Conservation (phyloP, 1,140 invertebrate genomes). For the Danaus plexippus region DNA sequence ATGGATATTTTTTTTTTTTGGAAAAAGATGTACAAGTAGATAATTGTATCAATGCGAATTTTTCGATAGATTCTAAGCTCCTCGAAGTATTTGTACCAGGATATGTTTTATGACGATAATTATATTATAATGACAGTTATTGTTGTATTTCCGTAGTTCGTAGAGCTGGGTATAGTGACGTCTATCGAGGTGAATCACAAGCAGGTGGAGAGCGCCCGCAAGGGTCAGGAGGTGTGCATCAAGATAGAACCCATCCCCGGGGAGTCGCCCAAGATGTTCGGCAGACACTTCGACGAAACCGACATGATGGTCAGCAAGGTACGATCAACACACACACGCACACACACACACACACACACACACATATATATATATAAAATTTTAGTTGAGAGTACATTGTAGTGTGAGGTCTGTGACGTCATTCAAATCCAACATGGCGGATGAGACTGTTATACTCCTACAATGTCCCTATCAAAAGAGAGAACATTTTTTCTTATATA, state of each 20-base stretch:
- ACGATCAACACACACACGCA: slow-evolving; percentile 14
- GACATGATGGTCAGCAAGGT: slow-evolving; percentile 97
- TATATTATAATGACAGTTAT: slow-evolving; percentile 3
- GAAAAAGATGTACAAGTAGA: no score
- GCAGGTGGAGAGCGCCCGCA: slow-evolving; percentile 91
- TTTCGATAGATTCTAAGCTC: background rate
- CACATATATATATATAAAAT: no score
- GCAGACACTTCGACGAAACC: slow-evolving; percentile 97
- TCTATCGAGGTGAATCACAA: slow-evolving; percentile 95
- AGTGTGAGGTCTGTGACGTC: no score
- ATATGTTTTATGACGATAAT: background rate
- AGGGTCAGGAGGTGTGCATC: slow-evolving; percentile 98
- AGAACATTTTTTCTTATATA: no score
- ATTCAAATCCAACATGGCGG: no score
- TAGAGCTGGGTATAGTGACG: slow-evolving; percentile 94
- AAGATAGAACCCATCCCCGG: slow-evolving; percentile 98
- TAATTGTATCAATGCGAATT: no score
- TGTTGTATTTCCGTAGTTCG: slow-evolving; percentile 77
- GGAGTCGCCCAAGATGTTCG: slow-evolving; percentile 98
- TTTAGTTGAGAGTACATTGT: no score
- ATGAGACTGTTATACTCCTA: no score
- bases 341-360: no score
- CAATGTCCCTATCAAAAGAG: no score
- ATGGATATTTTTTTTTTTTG: no score
- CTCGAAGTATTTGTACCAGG: background rate